phyloP scores from a whole-genome alignment of 2,113 vertebrate species.

The Corydoras sp. region DNA sequence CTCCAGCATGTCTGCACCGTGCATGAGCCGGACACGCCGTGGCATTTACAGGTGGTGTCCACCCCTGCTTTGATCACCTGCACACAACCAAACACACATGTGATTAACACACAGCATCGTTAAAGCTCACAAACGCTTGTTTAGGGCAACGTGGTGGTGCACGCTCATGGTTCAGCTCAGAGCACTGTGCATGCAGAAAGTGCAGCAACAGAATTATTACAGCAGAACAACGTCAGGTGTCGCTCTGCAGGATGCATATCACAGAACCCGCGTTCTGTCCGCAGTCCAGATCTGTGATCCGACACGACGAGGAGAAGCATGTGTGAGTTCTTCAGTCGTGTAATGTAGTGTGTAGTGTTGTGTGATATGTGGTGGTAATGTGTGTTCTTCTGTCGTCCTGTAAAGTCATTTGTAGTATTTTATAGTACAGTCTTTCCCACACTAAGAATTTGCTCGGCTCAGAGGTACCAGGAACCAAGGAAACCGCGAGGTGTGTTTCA shows the following conservation, averaged over 20 bases:
- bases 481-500: slow-evolving; percentile 31
- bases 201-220: too few relatives aligned
- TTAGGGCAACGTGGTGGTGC: not conserved
- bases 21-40: slow-evolving; percentile 92
- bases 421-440: slow-evolving; percentile 11
- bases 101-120: not conserved
- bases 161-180: too few relatives aligned
- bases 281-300: too few relatives aligned
- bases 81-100: slow-evolving; percentile 34
- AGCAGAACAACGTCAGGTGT: too few relatives aligned
- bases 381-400: not conserved
- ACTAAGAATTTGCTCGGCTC: slow-evolving; percentile 19
- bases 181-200: too few relatives aligned
- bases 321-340: too few relatives aligned
- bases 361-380: not conserved
- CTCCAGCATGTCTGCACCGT: slow-evolving; percentile 96
- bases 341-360: too few relatives aligned
- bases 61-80: slow-evolving; percentile 95
- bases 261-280: not conserved
- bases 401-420: not conserved
- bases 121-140: not conserved
- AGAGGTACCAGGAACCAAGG: slow-evolving; percentile 2
- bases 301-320: too few relatives aligned
- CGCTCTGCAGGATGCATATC: too few relatives aligned
- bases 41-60: slow-evolving; percentile 97